Evolutionary conservation across 2,888 invertebrate genomes (phyloP), one percentile per base, ranked within the genome.

Genomic region (Epistrophella euchroma): DNA sequence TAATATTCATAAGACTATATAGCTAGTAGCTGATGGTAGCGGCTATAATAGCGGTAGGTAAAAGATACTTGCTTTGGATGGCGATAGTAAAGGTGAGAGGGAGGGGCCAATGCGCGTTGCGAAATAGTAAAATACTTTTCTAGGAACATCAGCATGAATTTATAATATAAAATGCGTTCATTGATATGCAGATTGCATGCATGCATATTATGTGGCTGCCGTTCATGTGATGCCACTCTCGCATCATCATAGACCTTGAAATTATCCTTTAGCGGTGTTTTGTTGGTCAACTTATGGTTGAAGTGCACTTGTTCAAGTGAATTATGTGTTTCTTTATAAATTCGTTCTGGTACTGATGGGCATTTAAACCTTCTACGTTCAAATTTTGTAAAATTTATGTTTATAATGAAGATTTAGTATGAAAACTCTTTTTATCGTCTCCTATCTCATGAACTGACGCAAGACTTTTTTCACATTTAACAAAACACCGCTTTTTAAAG

Each of bases 111-210:
- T 40, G 40, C 43, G 25, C 28, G 43, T 47, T 47, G 22, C 28
- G 0, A 75, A 72, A 79, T 84, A 58, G 79, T 58, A 64, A 79
- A 75, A 79, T 58, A 75, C 22, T 68, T 76, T 81, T 75, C 62
- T 50, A 4, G 56, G 80, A 85, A 70, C 76, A 81, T 76, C n/a
- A n/a, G n/a, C n/a, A n/a, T 76, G 80, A 60, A 62, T n/a, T n/a
- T 62, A 60, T 40, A 76, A 80, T 64, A 80, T 58, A 45, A 84
- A 76, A 76, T 64, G 76, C 72, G 76, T 80, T 55, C 72, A 68
- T 76, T 81, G 72, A 50, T 70, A 85, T 85, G 85, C 85, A 85
- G 66, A 81, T 76, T 76, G 76, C 81, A 73, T 76, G 79, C 70
- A 70, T 66, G 56, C 56, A 22, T 9, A 32, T 32, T 55, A 56